These are phyloP conservation scores for Caenorhabditis briggsae DNA, from an alignment of 1,140 invertebrate genomes.

Conservation along the genomic window DNA sequence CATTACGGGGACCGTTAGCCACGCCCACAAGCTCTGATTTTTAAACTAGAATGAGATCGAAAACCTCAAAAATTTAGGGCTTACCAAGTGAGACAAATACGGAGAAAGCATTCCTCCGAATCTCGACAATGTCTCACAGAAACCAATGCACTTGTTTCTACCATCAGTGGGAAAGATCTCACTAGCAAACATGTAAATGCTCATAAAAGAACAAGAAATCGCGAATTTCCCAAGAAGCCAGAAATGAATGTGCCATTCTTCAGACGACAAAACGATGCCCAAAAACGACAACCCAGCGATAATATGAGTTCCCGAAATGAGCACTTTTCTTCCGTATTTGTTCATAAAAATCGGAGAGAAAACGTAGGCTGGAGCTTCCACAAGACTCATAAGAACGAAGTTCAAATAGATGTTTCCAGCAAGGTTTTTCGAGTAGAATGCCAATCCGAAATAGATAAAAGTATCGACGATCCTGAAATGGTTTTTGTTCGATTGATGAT, in stretches of 20 bases:
- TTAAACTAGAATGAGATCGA: no score
- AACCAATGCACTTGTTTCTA: constrained; percentile 61
- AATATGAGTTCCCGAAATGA: constrained; percentile 57
- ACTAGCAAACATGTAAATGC: constrained; percentile 63
- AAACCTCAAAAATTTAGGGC: background rate
- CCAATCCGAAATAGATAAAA: constrained; percentile 79
- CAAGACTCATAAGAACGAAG: constrained; percentile 75
- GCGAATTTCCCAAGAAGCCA: constrained; percentile 67
- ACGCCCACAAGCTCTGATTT: no score
- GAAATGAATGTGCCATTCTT: constrained; percentile 41
- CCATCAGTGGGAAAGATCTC: constrained; percentile 61
- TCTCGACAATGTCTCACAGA: constrained; percentile 63
- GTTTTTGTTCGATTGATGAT: background rate
- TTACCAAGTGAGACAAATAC: constrained; percentile 58
- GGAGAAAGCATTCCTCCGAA: constrained; percentile 66
- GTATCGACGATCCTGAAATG: constrained; percentile 76
- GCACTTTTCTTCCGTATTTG: constrained; percentile 60
- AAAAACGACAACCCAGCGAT: constrained; percentile 58
- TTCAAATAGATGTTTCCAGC: constrained; percentile 78
- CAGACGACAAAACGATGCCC: constrained; percentile 20
- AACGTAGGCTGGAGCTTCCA: constrained; percentile 78
- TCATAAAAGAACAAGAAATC: constrained; percentile 65
- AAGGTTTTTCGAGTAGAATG: constrained; percentile 75
- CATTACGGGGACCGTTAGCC: no score
- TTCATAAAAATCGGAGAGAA: constrained; percentile 71